These are phyloP conservation scores for Miltochrista miniata DNA, from an alignment of 2,888 invertebrate genomes.

Conservation along the genomic window DNA sequence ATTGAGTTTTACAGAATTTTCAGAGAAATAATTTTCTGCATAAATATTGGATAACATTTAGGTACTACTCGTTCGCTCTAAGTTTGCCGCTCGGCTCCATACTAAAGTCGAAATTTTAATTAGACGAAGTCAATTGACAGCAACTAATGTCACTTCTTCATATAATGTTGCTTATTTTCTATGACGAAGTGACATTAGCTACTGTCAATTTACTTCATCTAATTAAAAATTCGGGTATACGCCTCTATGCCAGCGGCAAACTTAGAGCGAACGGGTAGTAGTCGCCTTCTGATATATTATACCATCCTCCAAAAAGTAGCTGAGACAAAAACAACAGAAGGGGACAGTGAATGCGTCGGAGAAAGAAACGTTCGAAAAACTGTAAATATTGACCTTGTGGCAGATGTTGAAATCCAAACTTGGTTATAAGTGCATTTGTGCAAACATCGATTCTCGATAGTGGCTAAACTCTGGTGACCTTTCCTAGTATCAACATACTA, in stretches of 20 bases:
- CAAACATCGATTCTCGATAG: constrained; percentile 76
- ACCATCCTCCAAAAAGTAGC: constrained; percentile 33
- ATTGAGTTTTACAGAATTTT: constrained; percentile 62
- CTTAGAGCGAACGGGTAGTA: too few relatives aligned
- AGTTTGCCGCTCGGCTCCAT: too few relatives aligned
- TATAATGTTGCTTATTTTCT: too few relatives aligned
- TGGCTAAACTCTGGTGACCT: constrained; percentile 75
- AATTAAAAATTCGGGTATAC: too few relatives aligned
- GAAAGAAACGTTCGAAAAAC: constrained; percentile 66
- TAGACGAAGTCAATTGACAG: too few relatives aligned
- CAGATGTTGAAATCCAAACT: constrained; percentile 80
- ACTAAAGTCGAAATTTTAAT: too few relatives aligned
- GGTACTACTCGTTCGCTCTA: too few relatives aligned
- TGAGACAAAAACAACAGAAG: constrained; percentile 49
- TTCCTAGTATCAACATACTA: constrained; percentile 65
- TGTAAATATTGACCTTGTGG: constrained; percentile 80
- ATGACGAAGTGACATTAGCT: too few relatives aligned
- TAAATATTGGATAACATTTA: constrained; percentile 38
- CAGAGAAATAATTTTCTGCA: constrained; percentile 57
- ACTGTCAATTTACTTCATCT: too few relatives aligned
- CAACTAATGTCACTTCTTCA: too few relatives aligned
- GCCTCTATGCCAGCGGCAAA: too few relatives aligned
- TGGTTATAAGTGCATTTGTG: constrained; percentile 78
- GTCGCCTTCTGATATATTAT: too few relatives aligned
- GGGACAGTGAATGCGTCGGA: constrained; percentile 48